phyloP scores from a whole-genome alignment of 2,888 invertebrate genomes.

The Sesia bembeciformis region DNA sequence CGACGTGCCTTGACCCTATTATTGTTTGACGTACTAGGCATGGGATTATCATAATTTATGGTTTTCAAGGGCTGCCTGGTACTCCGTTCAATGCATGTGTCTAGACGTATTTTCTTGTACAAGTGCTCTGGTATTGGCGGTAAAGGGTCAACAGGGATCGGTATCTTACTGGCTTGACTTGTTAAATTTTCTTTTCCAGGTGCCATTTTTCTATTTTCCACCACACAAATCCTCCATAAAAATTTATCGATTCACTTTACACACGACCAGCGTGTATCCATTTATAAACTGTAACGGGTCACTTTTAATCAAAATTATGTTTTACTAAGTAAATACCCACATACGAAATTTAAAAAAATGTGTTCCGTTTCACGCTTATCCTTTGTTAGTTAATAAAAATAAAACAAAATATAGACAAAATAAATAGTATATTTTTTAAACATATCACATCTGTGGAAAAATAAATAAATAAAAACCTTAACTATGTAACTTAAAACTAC shows the following conservation, averaged over 20 bases:
- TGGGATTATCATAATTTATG: constrained; percentile 10
- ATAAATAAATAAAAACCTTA: constrained; percentile 48
- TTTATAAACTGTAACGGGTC: constrained; percentile 7
- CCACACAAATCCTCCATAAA: neutral
- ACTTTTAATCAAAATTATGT: neutral
- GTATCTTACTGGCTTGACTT: constrained; percentile 28
- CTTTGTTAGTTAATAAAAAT: neutral
- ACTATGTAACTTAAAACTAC: constrained; percentile 40
- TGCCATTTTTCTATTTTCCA: constrained; percentile 19
- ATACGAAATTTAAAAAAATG: too few relatives aligned
- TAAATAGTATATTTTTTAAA: constrained; percentile 4
- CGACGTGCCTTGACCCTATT: constrained; percentile 6
- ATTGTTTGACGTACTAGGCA: constrained; percentile 7
- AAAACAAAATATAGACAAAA: neutral
- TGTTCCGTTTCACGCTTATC: neutral
- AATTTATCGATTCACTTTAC: neutral
- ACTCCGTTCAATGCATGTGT: neutral
- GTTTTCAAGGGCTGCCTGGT: constrained; percentile 34
- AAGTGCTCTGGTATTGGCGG: constrained; percentile 30
- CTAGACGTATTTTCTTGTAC: too few relatives aligned
- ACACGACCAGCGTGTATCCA: constrained; percentile 43
- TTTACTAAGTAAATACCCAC: too few relatives aligned
- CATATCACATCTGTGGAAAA: constrained; percentile 45
- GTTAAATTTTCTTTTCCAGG: constrained; percentile 38
- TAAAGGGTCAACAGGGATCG: constrained; percentile 37